Percentiles rank a stretch among this genome's conserved stretches.
Conservation (phyloP, 92 coral and sea anemone genomes). For the Siderastrea radians region DNA sequence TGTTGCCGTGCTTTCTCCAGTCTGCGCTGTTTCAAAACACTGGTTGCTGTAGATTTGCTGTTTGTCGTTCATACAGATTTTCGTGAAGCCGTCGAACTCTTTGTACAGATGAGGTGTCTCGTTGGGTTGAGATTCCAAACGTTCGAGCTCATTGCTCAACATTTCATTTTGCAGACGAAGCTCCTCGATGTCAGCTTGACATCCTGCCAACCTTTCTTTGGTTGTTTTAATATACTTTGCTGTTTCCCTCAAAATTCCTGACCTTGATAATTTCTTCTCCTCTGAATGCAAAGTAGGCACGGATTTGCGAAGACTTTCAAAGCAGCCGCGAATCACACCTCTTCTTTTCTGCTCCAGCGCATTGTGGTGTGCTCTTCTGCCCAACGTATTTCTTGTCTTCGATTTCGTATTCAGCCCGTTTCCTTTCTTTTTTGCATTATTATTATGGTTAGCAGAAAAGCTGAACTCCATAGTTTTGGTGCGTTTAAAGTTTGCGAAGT, state of each 20-base stretch:
- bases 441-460: constrained; percentile 7
- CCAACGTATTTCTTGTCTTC: constrained; percentile 12
- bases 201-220: constrained; percentile 1
- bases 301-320: constrained; percentile 44
- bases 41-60: not conserved
- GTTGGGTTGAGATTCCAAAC: constrained; percentile 17
- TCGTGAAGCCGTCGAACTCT: constrained; percentile 12
- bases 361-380: constrained; percentile 48
- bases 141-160: constrained; percentile 12
- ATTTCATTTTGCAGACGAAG: constrained; percentile 43
- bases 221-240: constrained; percentile 27
- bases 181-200: constrained; percentile 5
- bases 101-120: not conserved
- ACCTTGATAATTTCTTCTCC: constrained; percentile 37
- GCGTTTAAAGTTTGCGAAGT: not conserved
- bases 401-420: constrained; percentile 5
- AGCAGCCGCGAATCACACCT: constrained; percentile 45
- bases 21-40: not conserved
- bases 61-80: not conserved
- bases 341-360: constrained; percentile 41
- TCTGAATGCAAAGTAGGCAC: constrained; percentile 34
- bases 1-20: not conserved
- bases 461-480: constrained; percentile 25
- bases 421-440: constrained; percentile 17
- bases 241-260: constrained; percentile 43